Percentiles rank a stretch among this genome's conserved stretches.
Conservation (phyloP, 2,888 invertebrate species). For the Pecten maximus region DNA sequence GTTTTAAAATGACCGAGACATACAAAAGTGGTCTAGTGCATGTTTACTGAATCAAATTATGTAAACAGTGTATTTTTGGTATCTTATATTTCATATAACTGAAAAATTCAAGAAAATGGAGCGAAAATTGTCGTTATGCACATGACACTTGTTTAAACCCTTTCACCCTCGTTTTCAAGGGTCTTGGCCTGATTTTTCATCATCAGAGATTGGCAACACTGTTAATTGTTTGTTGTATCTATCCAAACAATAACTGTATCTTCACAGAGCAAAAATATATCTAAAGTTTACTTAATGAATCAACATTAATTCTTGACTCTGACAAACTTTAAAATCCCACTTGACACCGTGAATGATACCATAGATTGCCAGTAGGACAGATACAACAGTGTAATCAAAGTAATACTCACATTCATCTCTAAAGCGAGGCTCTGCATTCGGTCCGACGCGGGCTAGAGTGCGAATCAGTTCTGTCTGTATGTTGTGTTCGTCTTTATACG, state of each 20-base stretch:
- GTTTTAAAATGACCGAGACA: too few relatives aligned
- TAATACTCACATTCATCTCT: slow-evolving; percentile 86
- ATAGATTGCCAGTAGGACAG: background rate
- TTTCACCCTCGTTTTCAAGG: too few relatives aligned
- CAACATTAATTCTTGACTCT: background rate
- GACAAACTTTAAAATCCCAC: background rate
- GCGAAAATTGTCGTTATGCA: too few relatives aligned
- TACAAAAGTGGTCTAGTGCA: too few relatives aligned
- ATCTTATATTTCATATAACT: too few relatives aligned
- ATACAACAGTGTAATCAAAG: slow-evolving; percentile 23
- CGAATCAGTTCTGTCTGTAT: slow-evolving; percentile 86
- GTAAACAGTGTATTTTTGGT: too few relatives aligned
- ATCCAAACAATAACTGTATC: background rate
- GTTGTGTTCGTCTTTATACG: slow-evolving; percentile 81
- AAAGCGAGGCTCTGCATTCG: slow-evolving; percentile 85
- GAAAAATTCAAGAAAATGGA: too few relatives aligned
- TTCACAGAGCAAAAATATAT: background rate
- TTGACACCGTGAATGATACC: background rate
- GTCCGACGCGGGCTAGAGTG: slow-evolving; percentile 86
- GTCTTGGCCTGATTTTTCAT: too few relatives aligned
- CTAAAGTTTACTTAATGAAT: background rate
- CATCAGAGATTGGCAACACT: too few relatives aligned
- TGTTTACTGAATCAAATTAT: too few relatives aligned
- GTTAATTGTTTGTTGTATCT: background rate
- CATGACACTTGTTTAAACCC: too few relatives aligned